A percentile compares a stretch with the other conserved stretches of the same genome.
Conservation (phyloP, 2,113 vertebrate species). For the Rattus rattus region DNA sequence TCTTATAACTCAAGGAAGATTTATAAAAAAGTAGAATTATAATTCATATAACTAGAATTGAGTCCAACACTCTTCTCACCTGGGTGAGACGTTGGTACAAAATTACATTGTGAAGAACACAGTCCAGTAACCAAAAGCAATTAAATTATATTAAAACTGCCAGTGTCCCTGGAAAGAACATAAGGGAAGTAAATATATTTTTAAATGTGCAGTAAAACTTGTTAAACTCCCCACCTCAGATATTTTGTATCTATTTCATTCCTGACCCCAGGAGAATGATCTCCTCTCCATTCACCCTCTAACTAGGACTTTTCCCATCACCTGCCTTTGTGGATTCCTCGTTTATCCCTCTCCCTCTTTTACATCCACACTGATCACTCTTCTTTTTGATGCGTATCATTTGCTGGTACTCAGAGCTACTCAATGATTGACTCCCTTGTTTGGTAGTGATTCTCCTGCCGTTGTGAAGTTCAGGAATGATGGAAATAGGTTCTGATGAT, state of each 20-base stretch:
- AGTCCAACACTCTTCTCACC: background rate
- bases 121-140: constrained; percentile 55
- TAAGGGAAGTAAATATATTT: constrained; percentile 62
- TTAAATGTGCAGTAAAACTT: constrained; percentile 4
- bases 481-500: background rate
- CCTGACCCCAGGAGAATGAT: background rate
- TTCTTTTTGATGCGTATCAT: constrained; percentile 26
- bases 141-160: constrained; percentile 66
- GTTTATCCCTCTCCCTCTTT: background rate
- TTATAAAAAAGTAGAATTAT: constrained; percentile 48
- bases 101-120: constrained; percentile 53
- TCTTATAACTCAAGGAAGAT: constrained; percentile 23
- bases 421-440: background rate
- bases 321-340: background rate
- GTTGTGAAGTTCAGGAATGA: background rate
- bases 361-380: background rate
- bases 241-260: background rate
- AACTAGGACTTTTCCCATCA: background rate
- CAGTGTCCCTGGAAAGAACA: constrained; percentile 35
- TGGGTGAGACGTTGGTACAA: background rate
- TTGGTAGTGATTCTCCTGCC: constrained; percentile 11
- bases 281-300: background rate
- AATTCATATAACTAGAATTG: constrained; percentile 55
- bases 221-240: background rate
- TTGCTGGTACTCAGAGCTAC: constrained; percentile 5